These are phyloP conservation scores for Tapera naevia DNA, from an alignment of 2,797 vertebrate species.

Conservation along the genomic window DNA sequence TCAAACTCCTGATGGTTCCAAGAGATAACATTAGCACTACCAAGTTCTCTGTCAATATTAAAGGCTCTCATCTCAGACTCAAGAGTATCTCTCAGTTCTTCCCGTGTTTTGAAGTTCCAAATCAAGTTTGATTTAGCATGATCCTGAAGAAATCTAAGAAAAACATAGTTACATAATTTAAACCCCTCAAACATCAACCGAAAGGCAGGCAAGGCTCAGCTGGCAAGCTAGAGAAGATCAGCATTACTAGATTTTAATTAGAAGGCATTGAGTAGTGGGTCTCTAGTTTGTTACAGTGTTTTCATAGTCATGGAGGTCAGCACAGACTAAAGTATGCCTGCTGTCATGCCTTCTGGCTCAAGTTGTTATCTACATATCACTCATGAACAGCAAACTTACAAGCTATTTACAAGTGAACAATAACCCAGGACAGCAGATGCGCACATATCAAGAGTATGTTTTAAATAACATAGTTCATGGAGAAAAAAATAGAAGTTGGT, in stretches of 20 bases:
- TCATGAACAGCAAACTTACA: background rate
- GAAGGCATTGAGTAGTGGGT: background rate
- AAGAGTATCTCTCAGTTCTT: constrained; percentile 94
- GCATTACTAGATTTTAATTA: background rate
- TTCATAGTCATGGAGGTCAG: background rate
- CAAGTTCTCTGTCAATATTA: constrained; percentile 93
- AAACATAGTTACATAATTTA: background rate
- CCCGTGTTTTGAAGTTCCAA: constrained; percentile 98
- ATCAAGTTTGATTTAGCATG: constrained; percentile 95
- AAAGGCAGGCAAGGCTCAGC: background rate
- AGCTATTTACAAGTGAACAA: background rate
- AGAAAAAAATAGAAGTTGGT: background rate
- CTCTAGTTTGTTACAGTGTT: background rate
- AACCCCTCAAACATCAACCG: background rate
- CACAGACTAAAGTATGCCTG: background rate
- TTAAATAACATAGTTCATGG: background rate
- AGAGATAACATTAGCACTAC: constrained; percentile 91
- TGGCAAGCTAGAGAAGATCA: background rate
- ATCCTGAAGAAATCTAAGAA: constrained; percentile 90
- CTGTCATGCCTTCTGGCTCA: background rate
- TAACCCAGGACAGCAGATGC: background rate
- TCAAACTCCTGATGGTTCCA: constrained; percentile 99
- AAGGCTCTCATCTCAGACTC: constrained; percentile 97
- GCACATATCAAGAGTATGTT: background rate
- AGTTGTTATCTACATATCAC: background rate